phyloP scores from a whole-genome alignment of 2,113 vertebrate genomes.

The Calyptommatus sinebrachiatus region DNA sequence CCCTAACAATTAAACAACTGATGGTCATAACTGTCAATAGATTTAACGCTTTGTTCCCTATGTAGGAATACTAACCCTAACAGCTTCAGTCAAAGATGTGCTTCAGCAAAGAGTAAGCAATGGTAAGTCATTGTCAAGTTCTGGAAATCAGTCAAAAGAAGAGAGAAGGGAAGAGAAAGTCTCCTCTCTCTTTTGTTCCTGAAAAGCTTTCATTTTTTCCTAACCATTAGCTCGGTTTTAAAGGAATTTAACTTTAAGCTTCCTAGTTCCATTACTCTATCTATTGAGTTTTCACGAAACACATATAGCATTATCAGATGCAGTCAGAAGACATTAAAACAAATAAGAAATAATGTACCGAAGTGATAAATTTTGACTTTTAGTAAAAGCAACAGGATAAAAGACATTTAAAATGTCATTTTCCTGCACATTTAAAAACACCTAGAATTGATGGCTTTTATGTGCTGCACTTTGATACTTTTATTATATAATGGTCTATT shows the following conservation, averaged over 20 bases:
- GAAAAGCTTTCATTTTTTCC: constrained; percentile 29
- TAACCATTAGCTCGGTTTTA: not conserved
- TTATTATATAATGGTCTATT: constrained; percentile 48
- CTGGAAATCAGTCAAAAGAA: no score
- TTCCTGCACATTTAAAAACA: constrained; percentile 60
- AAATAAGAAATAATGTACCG: constrained; percentile 74
- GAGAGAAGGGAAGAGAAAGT: not conserved
- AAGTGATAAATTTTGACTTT: constrained; percentile 67
- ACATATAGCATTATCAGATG: constrained; percentile 60
- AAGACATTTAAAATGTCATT: constrained; percentile 57
- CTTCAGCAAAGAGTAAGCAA: no score
- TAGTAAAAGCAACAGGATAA: constrained; percentile 60
- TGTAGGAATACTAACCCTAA: no score
- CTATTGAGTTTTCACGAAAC: constrained; percentile 51
- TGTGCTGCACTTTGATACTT: constrained; percentile 56
- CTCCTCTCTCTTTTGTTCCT: not conserved
- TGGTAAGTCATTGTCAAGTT: no score
- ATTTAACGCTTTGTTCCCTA: no score
- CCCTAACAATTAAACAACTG: no score
- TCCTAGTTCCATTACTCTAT: constrained; percentile 20
- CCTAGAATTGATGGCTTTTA: constrained; percentile 64
- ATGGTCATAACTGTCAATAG: no score
- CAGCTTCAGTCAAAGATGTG: no score
- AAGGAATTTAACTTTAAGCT: constrained; percentile 31
- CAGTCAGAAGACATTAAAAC: constrained; percentile 70